phyloP scores from a whole-genome alignment of 2,113 vertebrate species.

The Bucco capensis region DNA sequence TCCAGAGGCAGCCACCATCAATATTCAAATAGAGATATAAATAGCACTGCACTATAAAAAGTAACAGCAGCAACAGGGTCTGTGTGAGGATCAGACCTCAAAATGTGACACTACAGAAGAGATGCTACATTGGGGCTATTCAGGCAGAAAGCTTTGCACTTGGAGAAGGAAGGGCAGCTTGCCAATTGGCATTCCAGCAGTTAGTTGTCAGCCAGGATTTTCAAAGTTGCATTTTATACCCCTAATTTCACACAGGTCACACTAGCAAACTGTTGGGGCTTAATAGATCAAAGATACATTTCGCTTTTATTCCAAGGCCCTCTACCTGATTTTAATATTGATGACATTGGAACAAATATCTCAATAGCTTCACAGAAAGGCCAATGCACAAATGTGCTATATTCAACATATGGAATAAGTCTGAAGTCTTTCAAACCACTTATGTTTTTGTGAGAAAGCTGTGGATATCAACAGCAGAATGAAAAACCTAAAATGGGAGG shows the following conservation, averaged over 20 bases:
- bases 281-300: neutral
- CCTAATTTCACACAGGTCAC: constrained; percentile 6
- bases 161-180: neutral
- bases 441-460: neutral
- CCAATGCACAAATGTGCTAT: neutral
- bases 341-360: neutral
- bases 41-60: neutral
- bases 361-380: neutral
- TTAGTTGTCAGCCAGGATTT: neutral
- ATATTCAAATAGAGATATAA: neutral
- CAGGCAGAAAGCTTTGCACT: neutral
- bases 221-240: neutral
- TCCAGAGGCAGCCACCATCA: neutral
- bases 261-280: neutral
- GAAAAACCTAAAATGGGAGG: neutral
- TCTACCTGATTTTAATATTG: neutral
- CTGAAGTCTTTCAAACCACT: constrained; percentile 1
- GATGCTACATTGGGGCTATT: neutral
- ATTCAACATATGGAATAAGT: neutral
- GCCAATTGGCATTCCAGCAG: neutral
- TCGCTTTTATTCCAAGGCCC: neutral
- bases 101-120: neutral
- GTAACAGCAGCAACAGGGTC: neutral
- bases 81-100: neutral
- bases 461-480: neutral